A percentile compares a stretch with the other conserved stretches of the same genome.
Evolutionary conservation across 2,888 invertebrate genomes (phyloP).

Genomic region (Empis stercorea): DNA sequence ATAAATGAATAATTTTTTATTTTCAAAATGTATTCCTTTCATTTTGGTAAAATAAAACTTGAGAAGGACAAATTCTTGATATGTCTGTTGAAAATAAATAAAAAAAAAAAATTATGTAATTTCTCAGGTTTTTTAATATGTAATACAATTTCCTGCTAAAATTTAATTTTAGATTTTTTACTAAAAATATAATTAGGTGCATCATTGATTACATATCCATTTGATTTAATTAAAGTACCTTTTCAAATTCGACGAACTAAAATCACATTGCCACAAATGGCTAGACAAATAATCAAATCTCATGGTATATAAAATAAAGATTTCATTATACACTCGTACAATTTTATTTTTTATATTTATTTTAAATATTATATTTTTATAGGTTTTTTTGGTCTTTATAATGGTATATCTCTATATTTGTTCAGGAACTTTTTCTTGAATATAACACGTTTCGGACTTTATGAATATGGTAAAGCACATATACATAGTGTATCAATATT

Average conservation of each 20-base stretch:
- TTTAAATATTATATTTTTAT: neutral
- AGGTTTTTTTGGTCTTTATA: constrained; percentile 80
- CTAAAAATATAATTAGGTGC: constrained; percentile 46
- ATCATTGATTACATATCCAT: constrained; percentile 90
- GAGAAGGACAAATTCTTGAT: too few relatives aligned
- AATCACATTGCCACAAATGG: constrained; percentile 56
- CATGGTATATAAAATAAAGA: constrained; percentile 48
- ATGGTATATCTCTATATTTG: constrained; percentile 36
- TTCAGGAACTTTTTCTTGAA: too few relatives aligned
- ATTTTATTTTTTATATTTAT: too few relatives aligned
- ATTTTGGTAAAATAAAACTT: too few relatives aligned
- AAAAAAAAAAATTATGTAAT: too few relatives aligned
- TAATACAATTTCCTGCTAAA: neutral
- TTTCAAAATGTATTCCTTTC: too few relatives aligned
- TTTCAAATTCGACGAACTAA: constrained; percentile 91
- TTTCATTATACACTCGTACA: too few relatives aligned
- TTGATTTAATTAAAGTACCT: constrained; percentile 86
- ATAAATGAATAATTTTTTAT: neutral
- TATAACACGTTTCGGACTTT: too few relatives aligned
- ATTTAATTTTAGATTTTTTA: neutral
- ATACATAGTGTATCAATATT: too few relatives aligned
- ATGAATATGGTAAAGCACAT: too few relatives aligned
- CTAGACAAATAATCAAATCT: constrained; percentile 61
- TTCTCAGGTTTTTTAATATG: too few relatives aligned
- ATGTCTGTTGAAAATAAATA: too few relatives aligned